Conservation (phyloP, 2,113 vertebrate species). For the Amazona vittata region DNA sequence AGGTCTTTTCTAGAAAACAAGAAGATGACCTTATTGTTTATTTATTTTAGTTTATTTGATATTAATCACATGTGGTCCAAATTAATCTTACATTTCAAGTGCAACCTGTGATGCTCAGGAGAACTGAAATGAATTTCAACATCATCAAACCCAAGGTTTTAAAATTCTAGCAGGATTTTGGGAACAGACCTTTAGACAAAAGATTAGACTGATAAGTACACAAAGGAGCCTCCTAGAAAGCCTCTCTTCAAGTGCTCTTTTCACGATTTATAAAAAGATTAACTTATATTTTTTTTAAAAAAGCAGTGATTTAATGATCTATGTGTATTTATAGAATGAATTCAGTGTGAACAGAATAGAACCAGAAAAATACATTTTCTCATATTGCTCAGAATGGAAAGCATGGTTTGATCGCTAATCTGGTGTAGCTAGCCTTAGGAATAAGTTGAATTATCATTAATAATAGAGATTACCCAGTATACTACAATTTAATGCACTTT, state of each 20-base stretch:
- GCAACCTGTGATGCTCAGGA: background rate
- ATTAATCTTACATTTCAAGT: background rate
- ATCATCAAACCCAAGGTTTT: background rate
- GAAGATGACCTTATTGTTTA: fast-evolving
- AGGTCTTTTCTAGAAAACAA: background rate
- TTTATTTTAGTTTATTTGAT: background rate
- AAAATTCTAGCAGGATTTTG: background rate
- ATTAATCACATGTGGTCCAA: background rate
- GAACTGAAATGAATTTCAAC: background rate
- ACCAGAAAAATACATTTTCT: background rate
- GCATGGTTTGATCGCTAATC: background rate
- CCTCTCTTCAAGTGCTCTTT: background rate
- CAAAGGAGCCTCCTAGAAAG: background rate
- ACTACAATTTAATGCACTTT: background rate
- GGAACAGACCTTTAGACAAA: background rate
- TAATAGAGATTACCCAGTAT: background rate
- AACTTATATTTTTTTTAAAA: background rate
- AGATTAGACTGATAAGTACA: background rate
- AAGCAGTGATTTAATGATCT: background rate
- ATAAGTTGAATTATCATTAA: background rate
- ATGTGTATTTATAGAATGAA: background rate
- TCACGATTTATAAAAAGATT: background rate
- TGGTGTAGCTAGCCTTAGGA: background rate
- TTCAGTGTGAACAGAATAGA: background rate
- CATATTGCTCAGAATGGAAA: background rate